Conservation (phyloP, 2,797 vertebrate genomes). For the Aplochiton taeniatus region DNA sequence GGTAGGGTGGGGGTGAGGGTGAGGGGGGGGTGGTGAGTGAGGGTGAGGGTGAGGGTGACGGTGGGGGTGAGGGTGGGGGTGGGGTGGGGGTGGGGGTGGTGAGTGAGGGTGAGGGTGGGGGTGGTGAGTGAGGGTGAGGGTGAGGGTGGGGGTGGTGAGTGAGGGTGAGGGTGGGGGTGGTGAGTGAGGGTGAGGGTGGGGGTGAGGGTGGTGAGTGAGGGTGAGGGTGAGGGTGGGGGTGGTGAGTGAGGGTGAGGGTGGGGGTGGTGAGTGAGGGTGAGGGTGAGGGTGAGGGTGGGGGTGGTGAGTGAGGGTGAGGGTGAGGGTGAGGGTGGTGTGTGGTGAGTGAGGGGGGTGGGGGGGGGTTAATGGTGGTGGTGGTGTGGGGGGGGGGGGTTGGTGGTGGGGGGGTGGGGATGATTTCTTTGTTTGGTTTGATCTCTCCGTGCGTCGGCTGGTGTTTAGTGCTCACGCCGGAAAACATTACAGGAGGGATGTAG, state of each 20-base stretch:
- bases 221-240: background rate
- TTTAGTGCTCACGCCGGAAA: slow-evolving; percentile 29
- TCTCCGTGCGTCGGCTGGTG: slow-evolving; percentile 32
- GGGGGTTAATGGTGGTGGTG: too few species aligned
- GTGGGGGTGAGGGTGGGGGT: too few species aligned
- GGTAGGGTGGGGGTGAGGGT: too few species aligned
- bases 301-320: too few species aligned
- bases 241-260: too few species aligned
- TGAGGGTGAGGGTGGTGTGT: too few species aligned
- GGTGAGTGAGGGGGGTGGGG: too few species aligned
- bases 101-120: background rate
- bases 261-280: too few species aligned
- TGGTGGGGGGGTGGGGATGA: background rate
- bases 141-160: background rate
- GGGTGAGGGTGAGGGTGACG: background rate
- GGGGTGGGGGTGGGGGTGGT: too few species aligned
- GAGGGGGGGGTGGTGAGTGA: background rate
- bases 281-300: too few species aligned
- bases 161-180: background rate
- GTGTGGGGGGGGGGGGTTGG: background rate
- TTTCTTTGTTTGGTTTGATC: slow-evolving; percentile 50
- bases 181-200: too few species aligned
- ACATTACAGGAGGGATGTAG: slow-evolving; percentile 15
- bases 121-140: background rate
- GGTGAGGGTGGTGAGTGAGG: background rate